phyloP scores from a whole-genome alignment of 2,113 vertebrate species.

The Nannobrachium achirus region DNA sequence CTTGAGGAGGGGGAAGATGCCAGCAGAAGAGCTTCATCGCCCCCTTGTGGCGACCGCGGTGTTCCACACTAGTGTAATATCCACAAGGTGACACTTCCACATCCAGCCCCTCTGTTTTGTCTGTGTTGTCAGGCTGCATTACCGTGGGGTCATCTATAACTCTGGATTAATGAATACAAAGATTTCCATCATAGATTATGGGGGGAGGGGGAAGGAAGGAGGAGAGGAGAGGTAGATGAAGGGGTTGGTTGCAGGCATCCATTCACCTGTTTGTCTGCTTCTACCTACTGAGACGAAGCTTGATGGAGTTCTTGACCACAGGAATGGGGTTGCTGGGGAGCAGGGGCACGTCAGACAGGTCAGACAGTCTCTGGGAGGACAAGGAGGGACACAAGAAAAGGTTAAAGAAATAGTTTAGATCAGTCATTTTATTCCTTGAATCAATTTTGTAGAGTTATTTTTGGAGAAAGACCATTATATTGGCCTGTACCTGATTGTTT shows the following conservation, averaged over 20 bases:
- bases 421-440: no score
- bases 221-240: not conserved
- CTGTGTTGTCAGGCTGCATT: not conserved
- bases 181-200: not conserved
- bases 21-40: slow-evolving; percentile 69
- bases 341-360: slow-evolving; percentile 79
- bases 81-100: not conserved
- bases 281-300: slow-evolving; percentile 85
- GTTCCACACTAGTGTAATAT: not conserved
- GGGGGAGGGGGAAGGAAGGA: not conserved
- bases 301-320: slow-evolving; percentile 87
- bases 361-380: slow-evolving; percentile 74
- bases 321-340: slow-evolving; percentile 82
- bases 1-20: slow-evolving; percentile 3
- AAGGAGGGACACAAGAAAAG: slow-evolving; percentile 20
- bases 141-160: not conserved
- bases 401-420: not conserved
- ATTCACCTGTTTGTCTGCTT: slow-evolving; percentile 42
- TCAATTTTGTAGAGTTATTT: no score
- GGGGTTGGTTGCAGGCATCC: not conserved
- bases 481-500: no score
- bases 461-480: no score
- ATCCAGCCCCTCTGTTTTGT: not conserved
- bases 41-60: slow-evolving; percentile 69
- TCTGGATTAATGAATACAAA: not conserved